These are phyloP conservation scores for Pomacea maculata DNA, from an alignment of 1,140 invertebrate species.

Conservation along the genomic window DNA sequence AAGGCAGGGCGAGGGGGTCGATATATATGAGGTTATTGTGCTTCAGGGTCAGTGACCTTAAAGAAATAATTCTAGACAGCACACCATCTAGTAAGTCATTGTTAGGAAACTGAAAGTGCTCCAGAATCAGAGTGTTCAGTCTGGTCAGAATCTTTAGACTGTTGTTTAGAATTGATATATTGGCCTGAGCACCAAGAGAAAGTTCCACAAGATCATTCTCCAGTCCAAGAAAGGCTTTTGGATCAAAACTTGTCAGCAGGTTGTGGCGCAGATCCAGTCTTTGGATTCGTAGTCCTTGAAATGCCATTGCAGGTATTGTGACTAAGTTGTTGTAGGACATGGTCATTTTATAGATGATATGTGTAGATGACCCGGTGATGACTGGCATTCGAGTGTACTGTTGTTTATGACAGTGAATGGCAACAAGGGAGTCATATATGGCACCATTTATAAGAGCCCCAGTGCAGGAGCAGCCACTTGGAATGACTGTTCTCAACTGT, in stretches of 20 bases:
- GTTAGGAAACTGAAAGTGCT: constrained; percentile 29
- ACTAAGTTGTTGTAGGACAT: constrained; percentile 38
- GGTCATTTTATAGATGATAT: constrained; percentile 32
- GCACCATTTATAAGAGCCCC: constrained; percentile 5
- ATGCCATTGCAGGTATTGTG: constrained; percentile 40
- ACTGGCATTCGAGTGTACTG: constrained; percentile 17
- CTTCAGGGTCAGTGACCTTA: constrained; percentile 35
- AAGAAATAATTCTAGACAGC: constrained; percentile 29
- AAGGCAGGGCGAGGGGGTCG: not conserved
- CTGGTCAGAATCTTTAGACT: constrained; percentile 27
- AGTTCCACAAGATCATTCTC: constrained; percentile 36
- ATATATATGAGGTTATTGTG: constrained; percentile 26
- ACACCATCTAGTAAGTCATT: constrained; percentile 4
- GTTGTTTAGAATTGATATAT: constrained; percentile 17
- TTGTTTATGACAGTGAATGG: constrained; percentile 33
- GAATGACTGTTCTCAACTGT: not conserved
- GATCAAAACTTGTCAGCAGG: constrained; percentile 23
- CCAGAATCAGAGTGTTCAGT: constrained; percentile 32
- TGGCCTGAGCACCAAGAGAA: constrained; percentile 32
- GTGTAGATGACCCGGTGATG: constrained; percentile 7
- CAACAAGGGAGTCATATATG: not conserved
- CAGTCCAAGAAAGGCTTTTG: constrained; percentile 40
- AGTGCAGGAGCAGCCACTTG: constrained; percentile 10
- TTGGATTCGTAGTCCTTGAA: constrained; percentile 43
- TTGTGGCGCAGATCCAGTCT: constrained; percentile 41